Evolutionary conservation across 2,113 vertebrate species (phyloP).

Genomic region (Upupa epops): DNA sequence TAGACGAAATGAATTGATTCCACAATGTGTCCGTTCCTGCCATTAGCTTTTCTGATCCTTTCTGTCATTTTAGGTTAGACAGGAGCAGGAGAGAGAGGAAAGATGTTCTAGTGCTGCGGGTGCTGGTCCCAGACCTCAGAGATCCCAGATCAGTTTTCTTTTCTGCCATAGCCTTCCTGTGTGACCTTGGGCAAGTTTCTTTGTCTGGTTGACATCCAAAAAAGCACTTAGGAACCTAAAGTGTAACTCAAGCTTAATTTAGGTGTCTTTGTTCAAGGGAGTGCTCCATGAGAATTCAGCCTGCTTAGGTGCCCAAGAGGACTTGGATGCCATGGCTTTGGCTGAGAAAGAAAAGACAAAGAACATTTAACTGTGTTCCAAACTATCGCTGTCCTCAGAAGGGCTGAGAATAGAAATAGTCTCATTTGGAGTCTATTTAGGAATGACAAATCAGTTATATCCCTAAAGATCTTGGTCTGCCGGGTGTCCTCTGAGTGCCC

Average conservation of each 20-base stretch:
- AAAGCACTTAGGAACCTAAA: constrained; percentile 38
- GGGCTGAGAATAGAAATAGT: background rate
- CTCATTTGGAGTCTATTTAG: background rate
- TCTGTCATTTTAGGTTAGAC: background rate
- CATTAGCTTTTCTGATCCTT: background rate
- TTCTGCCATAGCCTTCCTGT: background rate
- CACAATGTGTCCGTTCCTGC: background rate
- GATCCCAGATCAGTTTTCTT: background rate
- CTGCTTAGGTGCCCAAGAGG: background rate
- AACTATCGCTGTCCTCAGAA: background rate
- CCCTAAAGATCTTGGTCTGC: background rate
- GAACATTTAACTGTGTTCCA: background rate
- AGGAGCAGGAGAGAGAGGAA: background rate
- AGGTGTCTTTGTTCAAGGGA: background rate
- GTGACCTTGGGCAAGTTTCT: background rate
- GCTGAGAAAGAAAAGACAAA: background rate
- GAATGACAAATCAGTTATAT: background rate
- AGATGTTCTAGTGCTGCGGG: background rate
- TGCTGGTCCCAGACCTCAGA: background rate
- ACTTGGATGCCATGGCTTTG: background rate
- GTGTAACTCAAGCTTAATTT: constrained; percentile 27
- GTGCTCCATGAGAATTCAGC: background rate
- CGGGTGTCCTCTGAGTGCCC: background rate
- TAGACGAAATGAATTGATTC: background rate
- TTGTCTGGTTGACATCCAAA: constrained; percentile 46